phyloP scores from a whole-genome alignment of 2,888 invertebrate genomes.

The Stenodera caucasica region DNA sequence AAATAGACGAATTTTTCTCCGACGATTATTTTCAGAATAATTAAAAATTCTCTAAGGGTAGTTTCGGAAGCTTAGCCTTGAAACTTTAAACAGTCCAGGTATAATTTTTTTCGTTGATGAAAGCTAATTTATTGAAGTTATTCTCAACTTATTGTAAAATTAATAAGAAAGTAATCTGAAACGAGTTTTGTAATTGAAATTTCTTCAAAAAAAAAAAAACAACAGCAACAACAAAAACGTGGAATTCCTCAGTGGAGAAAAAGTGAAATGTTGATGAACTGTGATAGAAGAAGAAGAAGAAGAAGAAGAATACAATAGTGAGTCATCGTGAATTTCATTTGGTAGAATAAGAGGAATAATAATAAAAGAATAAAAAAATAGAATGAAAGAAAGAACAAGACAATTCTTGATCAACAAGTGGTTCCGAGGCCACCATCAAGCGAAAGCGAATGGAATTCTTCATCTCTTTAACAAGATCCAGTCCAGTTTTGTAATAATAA shows the following conservation, averaged over 20 bases:
- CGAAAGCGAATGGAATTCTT: conserved; percentile 7
- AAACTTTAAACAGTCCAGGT: too few species aligned
- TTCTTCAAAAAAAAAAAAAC: not conserved
- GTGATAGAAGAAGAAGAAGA: too few species aligned
- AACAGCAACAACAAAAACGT: not conserved
- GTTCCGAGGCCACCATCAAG: conserved; percentile 7
- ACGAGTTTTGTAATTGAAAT: not conserved
- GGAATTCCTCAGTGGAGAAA: not conserved
- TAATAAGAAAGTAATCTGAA: not conserved
- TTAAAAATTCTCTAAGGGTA: not conserved
- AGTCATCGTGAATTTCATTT: not conserved
- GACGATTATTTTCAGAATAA: not conserved
- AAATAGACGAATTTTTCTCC: not conserved
- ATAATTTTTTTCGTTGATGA: too few species aligned
- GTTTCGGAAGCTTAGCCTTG: too few species aligned
- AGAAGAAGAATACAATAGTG: not conserved
- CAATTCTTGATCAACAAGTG: conserved; percentile 8
- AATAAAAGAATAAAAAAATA: not conserved
- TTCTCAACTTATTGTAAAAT: not conserved
- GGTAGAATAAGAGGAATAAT: not conserved
- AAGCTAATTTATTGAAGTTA: too few species aligned
- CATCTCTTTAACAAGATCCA: not conserved
- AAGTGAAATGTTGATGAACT: not conserved
- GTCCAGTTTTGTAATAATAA: not conserved
- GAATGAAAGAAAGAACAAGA: not conserved